A percentile compares a stretch with the other conserved stretches of the same genome.
phyloP scores from a whole-genome alignment of 2,113 vertebrate species.

The Brachionichthys hirsutus region DNA sequence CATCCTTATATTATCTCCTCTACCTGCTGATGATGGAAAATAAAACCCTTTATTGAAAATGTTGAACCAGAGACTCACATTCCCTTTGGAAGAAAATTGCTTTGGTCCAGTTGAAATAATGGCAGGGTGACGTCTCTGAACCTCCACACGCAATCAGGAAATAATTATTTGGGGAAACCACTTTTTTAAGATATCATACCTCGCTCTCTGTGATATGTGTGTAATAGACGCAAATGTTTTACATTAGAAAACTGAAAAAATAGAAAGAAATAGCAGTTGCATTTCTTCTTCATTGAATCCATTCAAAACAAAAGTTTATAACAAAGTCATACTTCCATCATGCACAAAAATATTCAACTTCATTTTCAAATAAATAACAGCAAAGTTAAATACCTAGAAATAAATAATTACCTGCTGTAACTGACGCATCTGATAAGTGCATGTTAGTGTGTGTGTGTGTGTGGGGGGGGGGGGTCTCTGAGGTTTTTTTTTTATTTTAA shows the following conservation, averaged over 20 bases:
- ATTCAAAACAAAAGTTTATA: not conserved
- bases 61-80: conserved; percentile 37
- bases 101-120: conserved; percentile 46
- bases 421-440: conserved; percentile 9
- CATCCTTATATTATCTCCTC: conserved; percentile 58
- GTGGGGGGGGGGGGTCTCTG: conserved; percentile 32
- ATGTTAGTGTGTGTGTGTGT: too few relatives aligned
- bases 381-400: not conserved
- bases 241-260: not conserved
- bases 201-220: not conserved
- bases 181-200: conserved; percentile 10
- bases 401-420: conserved; percentile 3
- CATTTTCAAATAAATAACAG: too few relatives aligned
- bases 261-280: fast-evolving
- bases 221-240: not conserved
- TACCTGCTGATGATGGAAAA: conserved; percentile 54
- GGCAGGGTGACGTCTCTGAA: conserved; percentile 27
- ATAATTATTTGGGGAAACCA: conserved; percentile 13
- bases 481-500: conserved; percentile 28
- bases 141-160: conserved; percentile 47
- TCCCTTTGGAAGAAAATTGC: conserved; percentile 46
- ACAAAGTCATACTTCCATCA: too few relatives aligned
- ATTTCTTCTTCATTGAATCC: not conserved
- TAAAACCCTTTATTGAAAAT: conserved; percentile 31
- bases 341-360: too few relatives aligned